A percentile compares a stretch with the other conserved stretches of the same genome.
phyloP scores from a whole-genome alignment of 2,113 vertebrate genomes.

The Casuarius casuarius region DNA sequence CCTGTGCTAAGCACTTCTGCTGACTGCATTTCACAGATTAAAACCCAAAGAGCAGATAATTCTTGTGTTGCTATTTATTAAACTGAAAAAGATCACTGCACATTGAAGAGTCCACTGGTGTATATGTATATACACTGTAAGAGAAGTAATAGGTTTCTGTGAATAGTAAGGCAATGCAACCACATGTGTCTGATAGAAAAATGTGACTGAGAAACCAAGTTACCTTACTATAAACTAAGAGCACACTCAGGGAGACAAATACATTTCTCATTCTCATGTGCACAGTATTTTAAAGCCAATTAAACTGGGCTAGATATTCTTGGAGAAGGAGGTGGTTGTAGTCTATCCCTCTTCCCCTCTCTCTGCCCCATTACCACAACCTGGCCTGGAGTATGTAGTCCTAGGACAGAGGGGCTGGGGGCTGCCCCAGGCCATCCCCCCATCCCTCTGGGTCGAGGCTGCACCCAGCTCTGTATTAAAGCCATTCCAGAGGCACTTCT shows the following conservation, averaged over 20 bases:
- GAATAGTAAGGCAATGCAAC: background rate
- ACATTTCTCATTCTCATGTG: background rate
- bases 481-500: background rate
- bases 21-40: conserved; percentile 23
- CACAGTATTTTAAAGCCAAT: background rate
- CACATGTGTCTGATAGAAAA: background rate
- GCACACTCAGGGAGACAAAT: background rate
- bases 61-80: conserved; percentile 14
- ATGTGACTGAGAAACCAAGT: background rate
- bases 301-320: background rate
- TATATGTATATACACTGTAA: background rate
- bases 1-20: conserved; percentile 13
- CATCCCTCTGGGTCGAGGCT: background rate
- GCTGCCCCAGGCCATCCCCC: background rate
- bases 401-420: background rate
- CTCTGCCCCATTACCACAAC: background rate
- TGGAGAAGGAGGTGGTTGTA: background rate
- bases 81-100: background rate
- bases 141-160: background rate
- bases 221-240: background rate
- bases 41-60: conserved; percentile 9
- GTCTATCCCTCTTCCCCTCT: background rate
- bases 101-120: background rate
- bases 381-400: background rate
- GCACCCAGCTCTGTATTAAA: background rate